Conservation (phyloP, 2,113 vertebrate species). For the Nematolebias whitei region DNA sequence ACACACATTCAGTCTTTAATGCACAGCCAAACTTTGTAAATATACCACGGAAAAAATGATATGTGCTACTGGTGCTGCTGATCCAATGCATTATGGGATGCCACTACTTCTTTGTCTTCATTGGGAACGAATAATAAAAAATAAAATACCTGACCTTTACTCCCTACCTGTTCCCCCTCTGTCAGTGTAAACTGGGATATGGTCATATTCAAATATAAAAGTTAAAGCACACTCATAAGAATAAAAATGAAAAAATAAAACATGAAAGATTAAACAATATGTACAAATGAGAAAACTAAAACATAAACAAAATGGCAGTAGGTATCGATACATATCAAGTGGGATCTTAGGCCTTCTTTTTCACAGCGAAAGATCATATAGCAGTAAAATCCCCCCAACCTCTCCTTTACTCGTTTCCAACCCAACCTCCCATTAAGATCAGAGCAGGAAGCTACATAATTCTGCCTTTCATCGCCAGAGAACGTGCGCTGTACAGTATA, state of each 20-base stretch:
- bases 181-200: conserved; percentile 52
- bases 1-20: conserved; percentile 38
- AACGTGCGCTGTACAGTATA: conserved; percentile 41
- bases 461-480: conserved; percentile 72
- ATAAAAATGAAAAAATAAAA: conserved; percentile 63
- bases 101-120: conserved; percentile 9
- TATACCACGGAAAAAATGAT: conserved; percentile 58
- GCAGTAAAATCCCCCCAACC: conserved; percentile 54
- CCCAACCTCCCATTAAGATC: conserved; percentile 12
- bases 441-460: conserved; percentile 75
- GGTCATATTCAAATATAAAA: conserved; percentile 39
- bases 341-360: conserved; percentile 68
- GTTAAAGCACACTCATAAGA: conserved; percentile 48
- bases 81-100: conserved; percentile 60
- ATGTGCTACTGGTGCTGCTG: conserved; percentile 70
- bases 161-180: conserved; percentile 26
- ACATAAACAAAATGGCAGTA: conserved; percentile 51
- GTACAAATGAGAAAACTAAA: conserved; percentile 54
- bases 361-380: conserved; percentile 66
- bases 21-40: conserved; percentile 55
- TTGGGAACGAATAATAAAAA: background rate
- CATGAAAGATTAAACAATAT: conserved; percentile 59
- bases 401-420: background rate
- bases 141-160: background rate
- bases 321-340: conserved; percentile 41